A percentile compares a stretch with the other conserved stretches of the same genome.
These are phyloP conservation scores for Bubo blakistoni DNA, from an alignment of 2,113 vertebrate genomes.

Conservation along the genomic window DNA sequence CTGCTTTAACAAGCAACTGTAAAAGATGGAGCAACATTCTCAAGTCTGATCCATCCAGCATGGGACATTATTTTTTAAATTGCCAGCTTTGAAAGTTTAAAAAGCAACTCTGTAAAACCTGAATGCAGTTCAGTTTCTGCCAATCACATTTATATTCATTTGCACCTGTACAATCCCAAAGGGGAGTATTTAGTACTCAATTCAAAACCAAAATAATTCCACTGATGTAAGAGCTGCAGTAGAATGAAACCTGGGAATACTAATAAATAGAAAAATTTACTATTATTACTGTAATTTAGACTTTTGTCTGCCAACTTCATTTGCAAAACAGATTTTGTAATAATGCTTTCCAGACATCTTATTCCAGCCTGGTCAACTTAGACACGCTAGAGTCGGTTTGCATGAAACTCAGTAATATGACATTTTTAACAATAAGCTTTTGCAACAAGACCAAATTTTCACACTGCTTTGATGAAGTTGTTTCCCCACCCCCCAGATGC, in stretches of 20 bases:
- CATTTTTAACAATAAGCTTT: neutral
- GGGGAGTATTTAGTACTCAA: neutral
- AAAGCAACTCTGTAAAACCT: neutral
- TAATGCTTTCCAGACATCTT: constrained; percentile 47
- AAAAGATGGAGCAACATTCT: neutral
- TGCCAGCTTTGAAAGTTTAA: neutral
- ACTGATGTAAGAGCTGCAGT: constrained; percentile 16
- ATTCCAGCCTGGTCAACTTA: neutral
- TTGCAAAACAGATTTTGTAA: constrained; percentile 16
- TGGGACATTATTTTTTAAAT: neutral
- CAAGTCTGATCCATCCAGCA: neutral
- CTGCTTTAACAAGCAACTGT: neutral
- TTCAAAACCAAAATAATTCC: constrained; percentile 18
- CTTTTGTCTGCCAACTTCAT: constrained; percentile 12
- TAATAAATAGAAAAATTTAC: constrained; percentile 24
- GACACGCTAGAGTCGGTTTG: neutral
- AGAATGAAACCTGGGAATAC: neutral
- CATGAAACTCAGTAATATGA: neutral
- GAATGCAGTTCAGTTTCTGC: neutral
- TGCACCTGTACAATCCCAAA: neutral
- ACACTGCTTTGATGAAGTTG: neutral
- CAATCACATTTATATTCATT: neutral
- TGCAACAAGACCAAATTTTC: neutral
- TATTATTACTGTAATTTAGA: constrained; percentile 13
- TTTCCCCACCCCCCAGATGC: neutral